Evolutionary conservation across 2,797 vertebrate species (phyloP).

Genomic region (Urosaurus nigricauda): DNA sequence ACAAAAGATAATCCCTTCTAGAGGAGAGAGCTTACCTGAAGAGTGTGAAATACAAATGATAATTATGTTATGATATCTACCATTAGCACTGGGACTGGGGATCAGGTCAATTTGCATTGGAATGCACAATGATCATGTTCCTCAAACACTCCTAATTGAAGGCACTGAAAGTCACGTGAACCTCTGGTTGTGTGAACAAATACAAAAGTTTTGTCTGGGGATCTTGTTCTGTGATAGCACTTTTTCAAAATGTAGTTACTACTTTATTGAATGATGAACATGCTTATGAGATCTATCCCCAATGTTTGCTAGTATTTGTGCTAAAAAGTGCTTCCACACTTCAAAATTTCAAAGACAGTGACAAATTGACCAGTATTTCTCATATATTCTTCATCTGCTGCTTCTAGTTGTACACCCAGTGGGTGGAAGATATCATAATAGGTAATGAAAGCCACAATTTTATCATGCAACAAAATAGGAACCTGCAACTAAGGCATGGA

Average conservation of each 20-base stretch:
- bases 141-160: not conserved
- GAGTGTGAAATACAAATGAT: not conserved
- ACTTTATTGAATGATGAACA: not conserved
- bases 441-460: no score
- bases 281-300: not conserved
- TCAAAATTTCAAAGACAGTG: not conserved
- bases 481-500: no score
- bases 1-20: slow-evolving; percentile 8
- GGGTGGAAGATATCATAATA: no score
- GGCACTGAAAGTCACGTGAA: not conserved
- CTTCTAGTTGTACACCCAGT: no score
- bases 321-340: not conserved
- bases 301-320: not conserved
- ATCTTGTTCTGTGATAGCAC: not conserved
- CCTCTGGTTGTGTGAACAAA: no score
- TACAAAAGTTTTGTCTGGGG: not conserved
- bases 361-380: not conserved
- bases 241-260: no score
- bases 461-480: no score
- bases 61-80: not conserved
- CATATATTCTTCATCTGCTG: not conserved
- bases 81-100: not conserved
- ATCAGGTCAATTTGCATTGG: not conserved
- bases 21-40: slow-evolving; percentile 3
- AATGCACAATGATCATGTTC: not conserved